phyloP scores from a whole-genome alignment of 1,140 invertebrate genomes.

The Drosophila teissieri region DNA sequence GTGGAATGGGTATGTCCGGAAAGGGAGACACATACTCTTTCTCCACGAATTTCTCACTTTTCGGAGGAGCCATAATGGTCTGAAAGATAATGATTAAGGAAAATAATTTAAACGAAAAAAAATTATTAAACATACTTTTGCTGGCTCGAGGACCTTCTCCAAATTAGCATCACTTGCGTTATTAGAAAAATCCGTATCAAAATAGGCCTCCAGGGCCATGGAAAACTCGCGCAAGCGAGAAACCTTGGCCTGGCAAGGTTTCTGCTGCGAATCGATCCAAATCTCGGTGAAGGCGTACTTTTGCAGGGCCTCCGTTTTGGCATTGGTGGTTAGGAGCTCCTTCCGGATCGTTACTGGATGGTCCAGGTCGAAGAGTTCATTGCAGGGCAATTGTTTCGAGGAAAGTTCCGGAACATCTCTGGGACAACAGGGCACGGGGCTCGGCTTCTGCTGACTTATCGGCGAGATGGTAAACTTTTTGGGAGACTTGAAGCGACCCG shows the following conservation, averaged over 20 bases:
- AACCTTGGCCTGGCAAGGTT: neutral
- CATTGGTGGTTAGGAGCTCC: neutral
- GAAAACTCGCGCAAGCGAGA: constrained; percentile 29
- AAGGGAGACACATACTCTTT: constrained; percentile 53
- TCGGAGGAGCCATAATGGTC: neutral
- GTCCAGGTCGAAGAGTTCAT: constrained; percentile 31
- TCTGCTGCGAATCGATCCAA: constrained; percentile 51
- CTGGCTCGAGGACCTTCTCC: neutral
- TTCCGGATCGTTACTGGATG: neutral
- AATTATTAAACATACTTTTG: neutral
- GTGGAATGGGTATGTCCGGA: neutral
- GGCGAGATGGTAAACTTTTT: constrained; percentile 19
- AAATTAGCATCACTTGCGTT: neutral
- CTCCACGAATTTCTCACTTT: neutral
- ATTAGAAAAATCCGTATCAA: neutral
- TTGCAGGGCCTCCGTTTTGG: constrained; percentile 5
- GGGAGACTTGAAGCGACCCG: constrained; percentile 1
- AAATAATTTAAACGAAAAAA: neutral
- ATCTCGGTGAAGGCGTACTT: constrained; percentile 51
- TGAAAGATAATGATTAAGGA: neutral
- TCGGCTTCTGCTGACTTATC: neutral
- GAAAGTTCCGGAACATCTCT: constrained; percentile 5
- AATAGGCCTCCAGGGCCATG: constrained; percentile 42
- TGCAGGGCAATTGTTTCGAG: neutral
- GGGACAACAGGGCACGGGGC: neutral